A percentile compares a stretch with the other conserved stretches of the same genome.
These are phyloP conservation scores for Phyllotreta striolata DNA, from an alignment of 2,888 invertebrate species.

Conservation along the genomic window DNA sequence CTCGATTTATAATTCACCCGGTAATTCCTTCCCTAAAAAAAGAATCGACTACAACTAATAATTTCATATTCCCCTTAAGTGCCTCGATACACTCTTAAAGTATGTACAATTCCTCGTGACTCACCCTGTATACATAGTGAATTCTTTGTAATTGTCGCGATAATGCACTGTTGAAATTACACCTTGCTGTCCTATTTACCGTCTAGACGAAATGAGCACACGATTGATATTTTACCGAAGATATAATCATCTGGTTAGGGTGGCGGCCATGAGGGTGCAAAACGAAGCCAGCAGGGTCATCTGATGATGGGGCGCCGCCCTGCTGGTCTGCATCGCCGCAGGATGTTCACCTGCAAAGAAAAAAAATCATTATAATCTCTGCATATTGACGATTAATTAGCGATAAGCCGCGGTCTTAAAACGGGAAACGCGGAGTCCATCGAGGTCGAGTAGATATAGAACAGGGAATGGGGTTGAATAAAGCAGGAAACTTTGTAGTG, in stretches of 20 bases:
- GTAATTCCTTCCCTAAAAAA: too few relatives aligned
- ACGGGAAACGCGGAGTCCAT: too few relatives aligned
- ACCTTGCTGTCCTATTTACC: conserved; percentile 16
- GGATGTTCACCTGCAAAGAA: conserved; percentile 79
- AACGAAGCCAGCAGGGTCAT: conserved; percentile 49
- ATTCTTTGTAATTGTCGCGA: not conserved
- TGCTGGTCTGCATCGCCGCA: conserved; percentile 84
- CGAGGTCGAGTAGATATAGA: conserved; percentile 19
- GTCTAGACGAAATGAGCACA: conserved; percentile 39
- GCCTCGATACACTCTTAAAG: too few relatives aligned
- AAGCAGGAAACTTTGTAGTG: conserved; percentile 28
- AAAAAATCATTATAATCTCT: conserved; percentile 7
- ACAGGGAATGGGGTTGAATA: conserved; percentile 1
- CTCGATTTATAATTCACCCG: too few relatives aligned
- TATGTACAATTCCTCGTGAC: too few relatives aligned
- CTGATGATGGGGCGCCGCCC: conserved; percentile 56
- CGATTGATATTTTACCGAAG: conserved; percentile 46
- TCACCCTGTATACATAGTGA: conserved; percentile 7
- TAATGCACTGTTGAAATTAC: not conserved
- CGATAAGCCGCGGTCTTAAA: not conserved
- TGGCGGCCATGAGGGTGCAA: conserved; percentile 49
- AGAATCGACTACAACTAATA: too few relatives aligned
- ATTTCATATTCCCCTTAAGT: too few relatives aligned
- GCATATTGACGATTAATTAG: too few relatives aligned
- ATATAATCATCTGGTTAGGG: conserved; percentile 56